These are phyloP conservation scores for Eurois occulta DNA, from an alignment of 2,888 invertebrate genomes.

Conservation along the genomic window DNA sequence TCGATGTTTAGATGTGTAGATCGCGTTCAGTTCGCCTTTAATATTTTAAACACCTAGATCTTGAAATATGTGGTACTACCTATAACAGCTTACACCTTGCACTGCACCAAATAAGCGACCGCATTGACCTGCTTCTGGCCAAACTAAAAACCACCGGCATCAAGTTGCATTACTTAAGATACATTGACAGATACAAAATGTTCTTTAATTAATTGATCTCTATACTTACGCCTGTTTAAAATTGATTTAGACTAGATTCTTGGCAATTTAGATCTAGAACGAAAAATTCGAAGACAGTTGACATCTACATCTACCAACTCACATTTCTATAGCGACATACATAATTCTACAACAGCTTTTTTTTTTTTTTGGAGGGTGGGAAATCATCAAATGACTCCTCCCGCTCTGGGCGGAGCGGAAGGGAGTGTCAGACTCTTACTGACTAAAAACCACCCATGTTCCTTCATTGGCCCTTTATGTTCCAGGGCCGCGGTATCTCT, in stretches of 20 bases:
- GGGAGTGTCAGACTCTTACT: too few relatives aligned
- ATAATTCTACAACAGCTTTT: too few relatives aligned
- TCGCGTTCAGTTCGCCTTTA: too few relatives aligned
- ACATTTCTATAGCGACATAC: neutral
- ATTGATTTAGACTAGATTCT: neutral
- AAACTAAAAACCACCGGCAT: slow-evolving; percentile 64
- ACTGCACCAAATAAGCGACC: slow-evolving; percentile 57
- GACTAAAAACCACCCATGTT: too few relatives aligned
- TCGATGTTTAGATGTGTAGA: too few relatives aligned
- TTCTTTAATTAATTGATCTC: slow-evolving; percentile 57
- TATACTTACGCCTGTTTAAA: neutral
- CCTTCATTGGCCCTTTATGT: too few relatives aligned
- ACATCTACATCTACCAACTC: too few relatives aligned
- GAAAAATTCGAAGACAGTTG: neutral
- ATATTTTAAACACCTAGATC: too few relatives aligned
- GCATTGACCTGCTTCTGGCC: slow-evolving; percentile 66
- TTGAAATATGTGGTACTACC: neutral
- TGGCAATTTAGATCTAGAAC: neutral
- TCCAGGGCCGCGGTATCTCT: too few relatives aligned
- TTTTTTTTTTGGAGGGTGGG: too few relatives aligned
- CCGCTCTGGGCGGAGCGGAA: too few relatives aligned
- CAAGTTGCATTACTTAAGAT: slow-evolving; percentile 63
- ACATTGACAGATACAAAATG: slow-evolving; percentile 69
- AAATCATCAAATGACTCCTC: too few relatives aligned
- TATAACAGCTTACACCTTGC: slow-evolving; percentile 33